Evolutionary conservation across 92 coral and sea anemone species (phyloP).

Genomic region (Paramuricea clavata): DNA sequence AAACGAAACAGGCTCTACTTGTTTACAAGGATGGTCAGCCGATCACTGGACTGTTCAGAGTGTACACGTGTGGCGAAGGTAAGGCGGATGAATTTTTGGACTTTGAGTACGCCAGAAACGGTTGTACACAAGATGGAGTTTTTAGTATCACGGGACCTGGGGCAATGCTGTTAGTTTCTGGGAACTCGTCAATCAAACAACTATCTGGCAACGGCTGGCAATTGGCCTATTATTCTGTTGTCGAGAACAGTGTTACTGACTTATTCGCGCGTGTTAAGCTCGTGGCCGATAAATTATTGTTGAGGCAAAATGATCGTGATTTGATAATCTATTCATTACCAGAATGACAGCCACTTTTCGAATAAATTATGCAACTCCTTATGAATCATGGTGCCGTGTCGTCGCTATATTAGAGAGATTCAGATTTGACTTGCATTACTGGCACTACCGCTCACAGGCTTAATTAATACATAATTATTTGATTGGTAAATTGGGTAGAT

Average conservation of each 20-base stretch:
- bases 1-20: neutral
- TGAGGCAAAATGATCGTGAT: neutral
- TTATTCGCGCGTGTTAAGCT: neutral
- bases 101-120: conserved; percentile 12
- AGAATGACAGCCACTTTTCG: too few relatives aligned
- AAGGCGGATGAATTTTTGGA: conserved; percentile 4
- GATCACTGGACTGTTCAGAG: neutral
- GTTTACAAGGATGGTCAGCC: conserved; percentile 6
- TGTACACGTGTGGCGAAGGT: conserved; percentile 7
- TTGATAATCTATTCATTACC: neutral
- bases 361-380: too few relatives aligned
- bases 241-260: neutral
- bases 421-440: too few relatives aligned
- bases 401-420: too few relatives aligned
- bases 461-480: too few relatives aligned
- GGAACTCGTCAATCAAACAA: neutral
- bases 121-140: conserved; percentile 11
- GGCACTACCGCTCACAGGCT: too few relatives aligned
- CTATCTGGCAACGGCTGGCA: neutral
- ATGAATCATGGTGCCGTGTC: too few relatives aligned
- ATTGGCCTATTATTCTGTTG: neutral
- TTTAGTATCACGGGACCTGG: conserved; percentile 33
- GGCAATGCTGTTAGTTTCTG: neutral
- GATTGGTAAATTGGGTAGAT: too few relatives aligned
- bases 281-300: neutral